phyloP scores from a whole-genome alignment of 2,888 invertebrate species.

The Allolobophora icterica region DNA sequence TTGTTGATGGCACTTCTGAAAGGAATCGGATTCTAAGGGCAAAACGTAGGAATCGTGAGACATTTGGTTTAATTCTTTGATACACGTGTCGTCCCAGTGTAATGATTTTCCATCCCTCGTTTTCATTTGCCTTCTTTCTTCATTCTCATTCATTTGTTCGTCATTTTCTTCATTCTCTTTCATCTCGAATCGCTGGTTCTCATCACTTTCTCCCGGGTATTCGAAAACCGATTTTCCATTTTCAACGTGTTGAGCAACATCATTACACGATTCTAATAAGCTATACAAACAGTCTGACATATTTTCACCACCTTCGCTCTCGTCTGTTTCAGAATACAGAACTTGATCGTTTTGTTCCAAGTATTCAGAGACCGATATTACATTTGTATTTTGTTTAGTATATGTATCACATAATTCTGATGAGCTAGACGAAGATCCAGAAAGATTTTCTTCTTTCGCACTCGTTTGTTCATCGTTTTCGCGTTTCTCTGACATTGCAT shows the following conservation, averaged over 20 bases:
- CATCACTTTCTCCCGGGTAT: not conserved
- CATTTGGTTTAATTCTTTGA: not conserved
- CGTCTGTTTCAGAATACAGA: too few relatives aligned
- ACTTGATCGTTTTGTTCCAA: too few relatives aligned
- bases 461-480: too few relatives aligned
- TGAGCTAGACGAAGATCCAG: too few relatives aligned
- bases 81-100: not conserved
- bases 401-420: too few relatives aligned
- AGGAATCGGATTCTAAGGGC: not conserved
- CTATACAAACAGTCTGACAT: too few relatives aligned
- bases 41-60: not conserved
- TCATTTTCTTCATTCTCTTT: constrained; percentile 11
- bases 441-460: too few relatives aligned
- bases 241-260: not conserved
- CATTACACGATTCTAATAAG: too few relatives aligned
- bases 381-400: too few relatives aligned
- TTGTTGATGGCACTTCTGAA: not conserved
- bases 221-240: not conserved
- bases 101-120: not conserved
- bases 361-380: too few relatives aligned
- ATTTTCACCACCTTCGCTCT: too few relatives aligned
- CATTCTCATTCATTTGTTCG: not conserved
- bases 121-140: not conserved
- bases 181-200: not conserved
- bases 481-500: too few relatives aligned